A percentile compares a stretch with the other conserved stretches of the same genome.
These are phyloP conservation scores for Gallinago jamesoni DNA, from an alignment of 2,113 vertebrate species.

Conservation along the genomic window DNA sequence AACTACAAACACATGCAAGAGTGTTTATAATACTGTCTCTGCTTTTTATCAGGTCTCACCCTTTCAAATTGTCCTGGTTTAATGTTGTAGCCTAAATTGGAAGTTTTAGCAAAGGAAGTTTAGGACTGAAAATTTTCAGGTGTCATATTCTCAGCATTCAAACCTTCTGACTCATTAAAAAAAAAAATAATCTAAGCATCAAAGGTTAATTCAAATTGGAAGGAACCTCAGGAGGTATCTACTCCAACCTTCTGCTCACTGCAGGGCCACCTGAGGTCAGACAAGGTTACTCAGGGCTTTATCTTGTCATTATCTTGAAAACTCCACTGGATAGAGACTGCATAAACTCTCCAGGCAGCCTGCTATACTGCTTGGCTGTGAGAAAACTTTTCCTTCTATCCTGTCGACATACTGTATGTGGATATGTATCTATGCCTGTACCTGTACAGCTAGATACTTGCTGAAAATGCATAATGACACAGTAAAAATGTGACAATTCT, in stretches of 20 bases:
- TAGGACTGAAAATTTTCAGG: background rate
- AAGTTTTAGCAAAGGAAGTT: background rate
- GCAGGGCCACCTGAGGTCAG: background rate
- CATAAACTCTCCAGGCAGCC: background rate
- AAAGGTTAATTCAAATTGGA: background rate
- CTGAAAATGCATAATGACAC: background rate
- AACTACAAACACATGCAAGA: background rate
- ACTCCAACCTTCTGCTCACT: background rate
- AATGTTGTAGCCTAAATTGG: background rate
- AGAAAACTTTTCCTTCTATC: background rate
- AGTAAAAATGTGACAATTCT: background rate
- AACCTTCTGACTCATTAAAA: background rate
- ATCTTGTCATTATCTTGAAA: background rate
- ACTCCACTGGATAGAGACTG: fast-evolving
- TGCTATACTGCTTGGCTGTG: background rate
- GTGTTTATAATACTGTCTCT: background rate
- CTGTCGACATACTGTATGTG: background rate
- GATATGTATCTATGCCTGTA: background rate
- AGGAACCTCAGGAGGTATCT: background rate
- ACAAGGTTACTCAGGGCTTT: background rate
- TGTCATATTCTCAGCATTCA: background rate
- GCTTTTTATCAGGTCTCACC: background rate
- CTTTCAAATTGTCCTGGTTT: background rate
- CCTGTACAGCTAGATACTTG: background rate
- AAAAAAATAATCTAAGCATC: background rate